Evolutionary conservation across 2,888 invertebrate genomes (phyloP).

Genomic region (Catocala nupta): DNA sequence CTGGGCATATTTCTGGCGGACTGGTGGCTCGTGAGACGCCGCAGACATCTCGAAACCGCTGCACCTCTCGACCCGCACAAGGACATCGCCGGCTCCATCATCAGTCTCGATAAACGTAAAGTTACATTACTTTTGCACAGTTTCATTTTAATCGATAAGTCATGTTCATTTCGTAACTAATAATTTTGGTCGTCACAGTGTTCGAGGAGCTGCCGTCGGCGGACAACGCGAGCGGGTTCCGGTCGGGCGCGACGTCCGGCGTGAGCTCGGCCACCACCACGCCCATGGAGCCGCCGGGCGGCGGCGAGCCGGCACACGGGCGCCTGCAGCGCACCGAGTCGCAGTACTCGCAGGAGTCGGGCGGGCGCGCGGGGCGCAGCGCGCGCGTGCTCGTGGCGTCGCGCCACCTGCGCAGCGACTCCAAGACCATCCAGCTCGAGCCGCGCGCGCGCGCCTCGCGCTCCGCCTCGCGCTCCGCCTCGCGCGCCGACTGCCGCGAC

Average conservation of each 20-base stretch:
- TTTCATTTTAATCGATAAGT: no score
- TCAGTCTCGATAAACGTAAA: conserved; percentile 94
- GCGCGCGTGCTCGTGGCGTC: conserved; percentile 84
- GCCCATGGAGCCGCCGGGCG: conserved; percentile 66
- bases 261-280: conserved; percentile 76
- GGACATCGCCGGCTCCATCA: conserved; percentile 92
- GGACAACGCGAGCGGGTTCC: conserved; percentile 83
- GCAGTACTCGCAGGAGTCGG: conserved; percentile 75
- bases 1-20: conserved; percentile 94
- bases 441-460: conserved; percentile 80
- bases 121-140: no score
- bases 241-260: conserved; percentile 76
- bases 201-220: conserved; percentile 91
- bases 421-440: conserved; percentile 89
- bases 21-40: conserved; percentile 95
- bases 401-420: conserved; percentile 88
- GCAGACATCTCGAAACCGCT: conserved; percentile 88
- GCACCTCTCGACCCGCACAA: conserved; percentile 87
- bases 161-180: no score
- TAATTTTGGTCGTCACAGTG: conserved; percentile 76
- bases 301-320: conserved; percentile 30
- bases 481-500: conserved; percentile 65
- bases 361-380: conserved; percentile 54
- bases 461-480: conserved; percentile 55
- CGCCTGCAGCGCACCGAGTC: conserved; percentile 78